Percentiles rank a stretch among this genome's conserved stretches.
Evolutionary conservation across 2,888 invertebrate genomes (phyloP).

Genomic region (Polyommatus icarus): DNA sequence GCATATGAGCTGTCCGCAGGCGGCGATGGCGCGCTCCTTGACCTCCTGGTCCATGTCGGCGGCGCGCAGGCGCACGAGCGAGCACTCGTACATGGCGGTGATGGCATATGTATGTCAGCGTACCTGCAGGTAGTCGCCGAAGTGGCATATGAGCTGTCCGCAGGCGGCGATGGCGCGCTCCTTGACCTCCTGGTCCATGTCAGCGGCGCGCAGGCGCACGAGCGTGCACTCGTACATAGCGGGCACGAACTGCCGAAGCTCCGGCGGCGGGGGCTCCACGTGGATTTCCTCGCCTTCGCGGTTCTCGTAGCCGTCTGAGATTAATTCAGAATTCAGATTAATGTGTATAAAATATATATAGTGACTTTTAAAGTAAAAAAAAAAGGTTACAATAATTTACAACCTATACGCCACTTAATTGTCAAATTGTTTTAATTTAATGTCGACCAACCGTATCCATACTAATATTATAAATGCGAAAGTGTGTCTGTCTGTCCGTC

Average conservation of each 20-base stretch:
- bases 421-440: no score
- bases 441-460: no score
- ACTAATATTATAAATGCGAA: no score
- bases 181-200: slow-evolving; percentile 99
- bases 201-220: slow-evolving; percentile 93
- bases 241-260: slow-evolving; percentile 88
- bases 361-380: neutral
- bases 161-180: slow-evolving; percentile 98
- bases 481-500: no score
- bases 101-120: slow-evolving; percentile 5
- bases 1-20: slow-evolving; percentile 96
- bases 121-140: slow-evolving; percentile 90
- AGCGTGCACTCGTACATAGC: slow-evolving; percentile 92
- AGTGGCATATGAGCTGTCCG: slow-evolving; percentile 95
- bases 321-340: neutral
- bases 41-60: slow-evolving; percentile 99
- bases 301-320: slow-evolving; percentile 50
- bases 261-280: slow-evolving; percentile 82
- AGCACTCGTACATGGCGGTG: slow-evolving; percentile 70
- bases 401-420: no score
- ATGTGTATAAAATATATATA: no score
- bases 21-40: slow-evolving; percentile 98
- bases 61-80: slow-evolving; percentile 91
- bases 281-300: slow-evolving; percentile 45
- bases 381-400: neutral